phyloP scores from a whole-genome alignment of 30 jellyfish, hydroid and myxozoan genomes.

The Aurelia sp. region DNA sequence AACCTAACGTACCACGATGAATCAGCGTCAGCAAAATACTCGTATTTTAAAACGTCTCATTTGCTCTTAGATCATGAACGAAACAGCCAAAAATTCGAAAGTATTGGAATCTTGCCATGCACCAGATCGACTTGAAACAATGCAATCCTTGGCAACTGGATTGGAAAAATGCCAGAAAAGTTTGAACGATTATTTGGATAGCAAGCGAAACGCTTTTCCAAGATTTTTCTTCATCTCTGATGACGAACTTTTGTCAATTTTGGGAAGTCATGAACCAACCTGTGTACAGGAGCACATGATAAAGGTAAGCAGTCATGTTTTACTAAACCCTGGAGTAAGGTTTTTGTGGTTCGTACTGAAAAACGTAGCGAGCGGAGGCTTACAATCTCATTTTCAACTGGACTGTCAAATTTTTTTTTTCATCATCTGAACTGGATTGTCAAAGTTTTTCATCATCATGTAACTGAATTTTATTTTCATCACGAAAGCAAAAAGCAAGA shows the following conservation, averaged over 20 bases:
- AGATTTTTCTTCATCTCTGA: constrained; percentile 96
- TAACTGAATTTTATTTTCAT: no score
- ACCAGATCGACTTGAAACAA: constrained; percentile 80
- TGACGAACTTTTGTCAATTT: constrained; percentile 91
- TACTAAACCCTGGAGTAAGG: no score
- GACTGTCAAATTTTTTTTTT: no score
- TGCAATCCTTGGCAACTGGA: constrained; percentile 87
- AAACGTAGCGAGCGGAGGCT: no score
- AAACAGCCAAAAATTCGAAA: constrained; percentile 88
- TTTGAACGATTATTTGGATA: constrained; percentile 92
- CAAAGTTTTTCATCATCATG: no score
- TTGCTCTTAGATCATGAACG: constrained; percentile 87
- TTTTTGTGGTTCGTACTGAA: no score
- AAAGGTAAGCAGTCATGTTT: constrained; percentile 56
- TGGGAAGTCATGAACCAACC: constrained; percentile 98
- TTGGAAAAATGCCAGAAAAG: constrained; percentile 95
- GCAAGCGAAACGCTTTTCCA: constrained; percentile 96
- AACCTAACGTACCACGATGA: no score
- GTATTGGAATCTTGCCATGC: constrained; percentile 95
- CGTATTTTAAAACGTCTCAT: no score
- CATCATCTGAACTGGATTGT: no score
- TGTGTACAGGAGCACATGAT: constrained; percentile 99
- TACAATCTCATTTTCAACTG: no score
- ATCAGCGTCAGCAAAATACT: no score
- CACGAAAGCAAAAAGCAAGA: no score